A percentile compares a stretch with the other conserved stretches of the same genome.
phyloP scores from a whole-genome alignment of 1,140 invertebrate genomes.

The Brachystomella parvula region DNA sequence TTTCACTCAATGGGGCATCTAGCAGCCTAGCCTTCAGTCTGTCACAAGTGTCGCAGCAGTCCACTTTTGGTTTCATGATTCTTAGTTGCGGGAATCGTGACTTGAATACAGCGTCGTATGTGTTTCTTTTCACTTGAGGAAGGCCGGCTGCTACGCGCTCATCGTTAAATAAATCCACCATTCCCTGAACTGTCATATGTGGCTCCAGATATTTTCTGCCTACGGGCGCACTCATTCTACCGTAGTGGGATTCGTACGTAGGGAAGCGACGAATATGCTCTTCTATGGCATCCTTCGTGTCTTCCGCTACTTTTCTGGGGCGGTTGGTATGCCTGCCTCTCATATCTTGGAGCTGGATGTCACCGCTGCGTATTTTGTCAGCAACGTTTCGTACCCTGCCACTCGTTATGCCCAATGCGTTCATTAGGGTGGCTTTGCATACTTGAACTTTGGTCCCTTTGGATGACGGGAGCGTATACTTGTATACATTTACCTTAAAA shows the following conservation, averaged over 20 bases:
- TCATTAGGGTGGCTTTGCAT: not conserved
- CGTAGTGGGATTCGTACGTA: not conserved
- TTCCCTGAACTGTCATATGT: too few relatives aligned
- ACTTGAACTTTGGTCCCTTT: not conserved
- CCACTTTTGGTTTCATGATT: not conserved
- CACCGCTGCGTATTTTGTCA: not conserved
- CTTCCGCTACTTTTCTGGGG: not conserved
- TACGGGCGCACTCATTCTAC: not conserved
- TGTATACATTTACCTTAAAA: too few relatives aligned
- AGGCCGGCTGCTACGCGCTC: too few relatives aligned
- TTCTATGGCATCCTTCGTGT: not conserved
- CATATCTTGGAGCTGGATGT: not conserved
- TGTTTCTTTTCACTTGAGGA: too few relatives aligned
- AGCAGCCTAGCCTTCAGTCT: not conserved
- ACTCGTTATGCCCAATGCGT: not conserved
- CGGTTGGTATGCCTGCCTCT: not conserved
- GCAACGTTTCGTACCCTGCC: not conserved
- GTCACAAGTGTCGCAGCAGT: slow-evolving; percentile 9
- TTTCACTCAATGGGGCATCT: not conserved
- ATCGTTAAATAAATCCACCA: too few relatives aligned
- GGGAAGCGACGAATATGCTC: not conserved
- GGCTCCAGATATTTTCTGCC: not conserved
- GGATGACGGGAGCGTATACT: not conserved
- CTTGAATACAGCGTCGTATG: too few relatives aligned
- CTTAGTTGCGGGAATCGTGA: too few relatives aligned